Base-by-base conservation (phyloP, 2,113 vertebrate species). In the Microcebus jonahi region DNA sequence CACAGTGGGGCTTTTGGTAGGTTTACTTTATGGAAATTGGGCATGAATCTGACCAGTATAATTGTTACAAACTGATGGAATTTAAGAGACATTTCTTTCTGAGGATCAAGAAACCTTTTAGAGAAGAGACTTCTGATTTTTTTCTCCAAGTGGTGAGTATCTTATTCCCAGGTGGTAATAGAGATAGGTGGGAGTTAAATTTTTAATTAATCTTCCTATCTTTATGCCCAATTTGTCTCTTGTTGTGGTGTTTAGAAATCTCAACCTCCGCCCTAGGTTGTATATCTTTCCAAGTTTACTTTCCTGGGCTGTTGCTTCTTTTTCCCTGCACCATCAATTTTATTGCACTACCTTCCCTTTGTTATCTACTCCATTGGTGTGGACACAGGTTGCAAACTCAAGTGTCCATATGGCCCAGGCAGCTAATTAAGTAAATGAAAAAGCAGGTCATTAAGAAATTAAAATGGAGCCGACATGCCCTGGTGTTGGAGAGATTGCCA, bases 1-100 rank as follows among this genome's bases (percentile, higher is more conserved):
- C 63, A 68, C 4, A 94, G 27, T 84, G 68, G 23, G 25, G 5
- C 4, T 93, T 96, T 90, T 90, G 77, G 55, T 91, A 83, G n/a
- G 1, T 77, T 63, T 84, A 63, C 31, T 75, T 81, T 95, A 85
- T 65, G 85, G n/a, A 48, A 88, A 7, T 17, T 91, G 48, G 61
- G 23, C 3, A 75, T 59, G 7, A 25, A 17, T 13, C 2, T 61
- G 20, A 79, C n/a, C 42, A 36, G 63, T 45, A 88, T 1, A 77
- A 34, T 50, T 76, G 13, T 25, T 76, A 34, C 2, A 57, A 63
- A 81, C 15, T 71, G 3, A 88, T 18, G 73, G 61, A 95, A 73
- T 59, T 83, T 70, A 57, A 29, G 25, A 48, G 17, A 70, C 12
- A 0, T 61, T 84, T 18, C 57, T 34, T 17, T 55, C 73, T 79